A percentile compares a stretch with the other conserved stretches of the same genome.
phyloP scores from a whole-genome alignment of 2,113 vertebrate species.

The Bombycilla garrulus region DNA sequence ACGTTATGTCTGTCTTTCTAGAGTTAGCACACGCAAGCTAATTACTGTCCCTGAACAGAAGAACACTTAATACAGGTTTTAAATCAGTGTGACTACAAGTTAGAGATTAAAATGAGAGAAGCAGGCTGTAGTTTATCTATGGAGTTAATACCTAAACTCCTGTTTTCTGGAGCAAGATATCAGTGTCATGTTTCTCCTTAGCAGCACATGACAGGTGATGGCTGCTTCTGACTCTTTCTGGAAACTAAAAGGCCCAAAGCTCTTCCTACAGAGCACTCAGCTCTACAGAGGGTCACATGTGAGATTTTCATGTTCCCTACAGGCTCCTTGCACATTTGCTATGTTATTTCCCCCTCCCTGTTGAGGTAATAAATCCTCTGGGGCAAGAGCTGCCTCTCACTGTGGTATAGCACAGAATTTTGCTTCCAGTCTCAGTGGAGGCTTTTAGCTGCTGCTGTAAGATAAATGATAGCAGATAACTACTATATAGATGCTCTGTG shows the following conservation, averaged over 20 bases:
- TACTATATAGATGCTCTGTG: not conserved
- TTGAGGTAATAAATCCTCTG: not conserved
- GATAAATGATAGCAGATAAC: not conserved
- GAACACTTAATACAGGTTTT: not conserved
- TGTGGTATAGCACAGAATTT: not conserved
- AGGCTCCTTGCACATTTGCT: not conserved
- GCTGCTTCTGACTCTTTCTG: not conserved
- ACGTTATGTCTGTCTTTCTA: no score
- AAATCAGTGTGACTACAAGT: not conserved
- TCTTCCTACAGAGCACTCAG: not conserved
- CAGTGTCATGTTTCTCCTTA: not conserved
- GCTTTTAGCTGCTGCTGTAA: not conserved
- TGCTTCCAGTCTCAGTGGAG: not conserved
- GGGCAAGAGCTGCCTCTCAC: not conserved
- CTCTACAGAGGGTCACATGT: not conserved
- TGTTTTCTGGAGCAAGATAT: not conserved
- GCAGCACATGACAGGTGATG: not conserved
- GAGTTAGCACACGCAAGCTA: not conserved
- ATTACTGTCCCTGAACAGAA: not conserved
- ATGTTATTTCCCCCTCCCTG: not conserved
- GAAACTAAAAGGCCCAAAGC: not conserved
- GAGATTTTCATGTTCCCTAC: not conserved
- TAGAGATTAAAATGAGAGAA: not conserved
- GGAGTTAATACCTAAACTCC: not conserved
- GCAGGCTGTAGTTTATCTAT: not conserved